A percentile compares a stretch with the other conserved stretches of the same genome.
Conservation (phyloP, 1,140 invertebrate species). For the Propsilocerus akamusi region DNA sequence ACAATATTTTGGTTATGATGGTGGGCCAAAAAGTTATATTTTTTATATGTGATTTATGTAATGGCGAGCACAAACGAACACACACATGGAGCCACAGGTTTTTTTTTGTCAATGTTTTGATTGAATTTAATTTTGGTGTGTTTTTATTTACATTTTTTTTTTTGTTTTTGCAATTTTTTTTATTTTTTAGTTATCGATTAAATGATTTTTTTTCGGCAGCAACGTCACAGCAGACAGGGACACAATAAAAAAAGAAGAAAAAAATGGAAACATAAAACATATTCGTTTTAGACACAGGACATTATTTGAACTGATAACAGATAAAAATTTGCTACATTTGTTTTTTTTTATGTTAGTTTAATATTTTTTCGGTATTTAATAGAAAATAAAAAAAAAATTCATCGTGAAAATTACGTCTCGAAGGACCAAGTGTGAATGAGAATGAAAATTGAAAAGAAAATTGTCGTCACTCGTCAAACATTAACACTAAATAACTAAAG, state of each 20-base stretch:
- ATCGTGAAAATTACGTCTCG: no score
- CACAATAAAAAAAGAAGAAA: not conserved
- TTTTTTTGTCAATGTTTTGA: not conserved
- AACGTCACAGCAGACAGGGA: slow-evolving; percentile 1
- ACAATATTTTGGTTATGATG: not conserved
- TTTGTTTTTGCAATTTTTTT: not conserved
- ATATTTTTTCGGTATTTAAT: not conserved
- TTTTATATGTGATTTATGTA: not conserved
- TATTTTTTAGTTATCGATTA: not conserved
- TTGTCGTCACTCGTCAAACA: no score
- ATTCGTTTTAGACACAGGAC: slow-evolving; percentile 1
- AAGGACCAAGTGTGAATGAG: no score
- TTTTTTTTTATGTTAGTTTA: not conserved
- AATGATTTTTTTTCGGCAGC: not conserved
- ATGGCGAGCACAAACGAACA: not conserved
- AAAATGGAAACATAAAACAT: slow-evolving; percentile 4
- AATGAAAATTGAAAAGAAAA: no score
- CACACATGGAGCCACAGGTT: not conserved
- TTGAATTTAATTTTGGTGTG: not conserved
- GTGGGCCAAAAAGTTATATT: not conserved
- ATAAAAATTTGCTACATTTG: not conserved
- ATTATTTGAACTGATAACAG: not conserved
- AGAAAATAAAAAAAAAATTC: no score
- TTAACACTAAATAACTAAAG: no score
- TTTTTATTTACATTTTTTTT: slow-evolving; percentile 1